Evolutionary conservation across 2,888 invertebrate species (phyloP).

Genomic region (Girardia tigrina): DNA sequence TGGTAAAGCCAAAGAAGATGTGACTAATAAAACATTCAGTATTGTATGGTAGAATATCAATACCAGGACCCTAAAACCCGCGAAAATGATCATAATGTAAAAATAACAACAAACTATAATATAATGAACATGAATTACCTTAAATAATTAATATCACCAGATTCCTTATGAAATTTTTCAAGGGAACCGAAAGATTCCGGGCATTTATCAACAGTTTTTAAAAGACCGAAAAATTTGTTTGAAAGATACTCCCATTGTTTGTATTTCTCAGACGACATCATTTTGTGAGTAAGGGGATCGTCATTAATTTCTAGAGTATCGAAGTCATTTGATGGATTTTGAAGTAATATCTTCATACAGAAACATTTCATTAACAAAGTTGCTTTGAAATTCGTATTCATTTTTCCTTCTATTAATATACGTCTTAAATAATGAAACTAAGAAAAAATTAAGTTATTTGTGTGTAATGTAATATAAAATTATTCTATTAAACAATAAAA

Average conservation of each 20-base stretch:
- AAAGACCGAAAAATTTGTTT: background rate
- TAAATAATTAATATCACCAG: background rate
- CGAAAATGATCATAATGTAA: too few species aligned
- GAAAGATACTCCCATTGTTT: slow-evolving; percentile 9
- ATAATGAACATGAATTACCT: slow-evolving; percentile 8
- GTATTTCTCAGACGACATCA: background rate
- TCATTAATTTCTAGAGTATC: background rate
- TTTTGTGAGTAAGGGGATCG: background rate
- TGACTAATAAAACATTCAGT: too few species aligned
- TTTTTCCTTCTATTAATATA: slow-evolving; percentile 13
- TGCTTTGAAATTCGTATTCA: slow-evolving; percentile 12
- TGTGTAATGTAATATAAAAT: too few species aligned
- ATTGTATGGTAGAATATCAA: too few species aligned
- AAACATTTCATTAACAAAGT: background rate
- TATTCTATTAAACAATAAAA: too few species aligned
- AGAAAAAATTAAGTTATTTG: too few species aligned
- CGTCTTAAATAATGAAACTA: too few species aligned
- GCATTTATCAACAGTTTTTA: background rate
- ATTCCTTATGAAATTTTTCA: background rate
- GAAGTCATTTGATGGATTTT: background rate
- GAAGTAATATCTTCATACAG: background rate
- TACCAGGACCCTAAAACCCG: too few species aligned
- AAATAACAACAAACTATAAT: too few species aligned
- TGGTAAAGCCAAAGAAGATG: too few species aligned
- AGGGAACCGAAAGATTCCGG: background rate